These are phyloP conservation scores for Dipus sagitta DNA, from an alignment of 2,797 vertebrate genomes.

Conservation along the genomic window DNA sequence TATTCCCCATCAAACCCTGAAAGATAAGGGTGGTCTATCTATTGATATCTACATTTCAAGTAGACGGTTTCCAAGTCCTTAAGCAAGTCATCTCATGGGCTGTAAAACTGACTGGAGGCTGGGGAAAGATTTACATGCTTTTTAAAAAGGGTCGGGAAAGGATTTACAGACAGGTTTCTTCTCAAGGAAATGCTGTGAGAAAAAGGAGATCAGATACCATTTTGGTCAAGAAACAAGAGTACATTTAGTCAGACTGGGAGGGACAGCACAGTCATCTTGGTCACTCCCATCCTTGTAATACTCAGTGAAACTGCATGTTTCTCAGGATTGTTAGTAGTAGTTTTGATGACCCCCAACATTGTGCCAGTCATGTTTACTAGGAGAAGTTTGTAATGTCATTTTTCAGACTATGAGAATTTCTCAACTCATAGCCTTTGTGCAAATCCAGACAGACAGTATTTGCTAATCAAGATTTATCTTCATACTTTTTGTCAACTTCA, in stretches of 20 bases:
- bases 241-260: neutral
- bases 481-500: constrained; percentile 57
- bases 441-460: constrained; percentile 38
- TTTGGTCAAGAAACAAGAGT: neutral
- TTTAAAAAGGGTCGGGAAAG: neutral
- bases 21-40: neutral
- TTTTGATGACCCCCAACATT: neutral
- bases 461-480: constrained; percentile 39
- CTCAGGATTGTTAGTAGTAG: neutral
- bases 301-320: neutral
- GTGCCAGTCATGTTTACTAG: neutral
- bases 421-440: neutral
- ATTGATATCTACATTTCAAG: neutral
- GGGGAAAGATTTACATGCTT: neutral
- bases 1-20: neutral
- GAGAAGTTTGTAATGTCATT: neutral
- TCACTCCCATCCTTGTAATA: neutral
- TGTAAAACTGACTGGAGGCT: neutral
- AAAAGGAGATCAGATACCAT: neutral
- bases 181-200: constrained; percentile 34
- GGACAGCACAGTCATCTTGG: neutral
- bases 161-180: constrained; percentile 8
- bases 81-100: neutral
- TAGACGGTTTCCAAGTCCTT: neutral
- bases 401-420: constrained; percentile 3